Evolutionary conservation across 2,113 vertebrate genomes (phyloP).

Genomic region (Lipophrys pholis): DNA sequence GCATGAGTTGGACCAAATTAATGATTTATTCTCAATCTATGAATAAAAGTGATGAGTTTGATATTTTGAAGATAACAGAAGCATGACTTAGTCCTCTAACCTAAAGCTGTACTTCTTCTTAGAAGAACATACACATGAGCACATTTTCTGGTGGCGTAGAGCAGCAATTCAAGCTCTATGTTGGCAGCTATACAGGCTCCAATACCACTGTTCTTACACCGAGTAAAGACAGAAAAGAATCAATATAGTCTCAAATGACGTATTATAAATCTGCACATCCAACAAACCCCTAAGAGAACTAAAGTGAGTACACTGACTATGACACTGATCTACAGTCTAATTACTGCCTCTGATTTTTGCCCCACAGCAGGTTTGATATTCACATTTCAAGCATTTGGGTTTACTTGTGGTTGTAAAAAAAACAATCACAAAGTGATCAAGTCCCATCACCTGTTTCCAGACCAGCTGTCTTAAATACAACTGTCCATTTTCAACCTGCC

Average conservation of each 20-base stretch:
- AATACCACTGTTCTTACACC: constrained; percentile 10
- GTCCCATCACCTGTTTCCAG: constrained; percentile 62
- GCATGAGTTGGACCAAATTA: too few relatives aligned
- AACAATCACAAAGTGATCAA: constrained; percentile 59
- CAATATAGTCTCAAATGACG: constrained; percentile 37
- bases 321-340: too few relatives aligned
- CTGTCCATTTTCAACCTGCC: constrained; percentile 46
- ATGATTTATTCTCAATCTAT: too few relatives aligned
- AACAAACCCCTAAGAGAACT: constrained; percentile 21
- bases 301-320: too few relatives aligned
- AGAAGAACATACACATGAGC: too few relatives aligned
- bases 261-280: constrained; percentile 22
- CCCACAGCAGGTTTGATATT: constrained; percentile 29
- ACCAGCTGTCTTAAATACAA: constrained; percentile 57
- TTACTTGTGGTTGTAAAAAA: constrained; percentile 53
- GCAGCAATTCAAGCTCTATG: too few relatives aligned
- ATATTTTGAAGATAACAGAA: too few relatives aligned
- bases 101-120: too few relatives aligned
- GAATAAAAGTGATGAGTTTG: too few relatives aligned
- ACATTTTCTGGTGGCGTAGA: too few relatives aligned
- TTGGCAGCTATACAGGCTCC: not conserved
- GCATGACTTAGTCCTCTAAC: too few relatives aligned
- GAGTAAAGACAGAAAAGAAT: not conserved
- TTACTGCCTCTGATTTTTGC: constrained; percentile 39
- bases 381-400: constrained; percentile 53